Percentiles rank a stretch among this genome's conserved stretches.
phyloP scores from a whole-genome alignment of 2,888 invertebrate species.

The Malacosoma neustria region DNA sequence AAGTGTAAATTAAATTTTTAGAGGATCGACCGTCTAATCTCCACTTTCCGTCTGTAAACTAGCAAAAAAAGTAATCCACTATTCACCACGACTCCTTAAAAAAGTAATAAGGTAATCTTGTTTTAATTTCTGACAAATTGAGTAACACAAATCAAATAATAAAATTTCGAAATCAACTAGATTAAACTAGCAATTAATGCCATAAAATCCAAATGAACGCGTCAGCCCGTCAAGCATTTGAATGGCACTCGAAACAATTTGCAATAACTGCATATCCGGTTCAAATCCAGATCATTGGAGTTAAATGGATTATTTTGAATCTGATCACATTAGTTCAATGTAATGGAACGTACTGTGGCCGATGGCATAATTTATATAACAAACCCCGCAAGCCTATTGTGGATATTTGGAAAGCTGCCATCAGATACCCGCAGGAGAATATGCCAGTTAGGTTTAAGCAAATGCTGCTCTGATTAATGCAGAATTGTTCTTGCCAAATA shows the following conservation, averaged over 20 bases:
- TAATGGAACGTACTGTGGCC: slow-evolving; percentile 43
- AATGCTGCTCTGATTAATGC: not conserved
- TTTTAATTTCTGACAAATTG: too few relatives aligned
- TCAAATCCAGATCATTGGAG: not conserved
- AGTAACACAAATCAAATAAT: too few relatives aligned
- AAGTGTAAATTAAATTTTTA: too few relatives aligned
- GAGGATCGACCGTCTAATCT: too few relatives aligned
- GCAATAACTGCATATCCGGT: not conserved
- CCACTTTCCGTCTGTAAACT: too few relatives aligned
- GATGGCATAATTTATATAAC: slow-evolving; percentile 47
- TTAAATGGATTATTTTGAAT: slow-evolving; percentile 17
- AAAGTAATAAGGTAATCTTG: too few relatives aligned
- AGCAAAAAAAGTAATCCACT: too few relatives aligned
- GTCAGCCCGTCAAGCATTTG: not conserved
- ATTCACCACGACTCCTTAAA: too few relatives aligned
- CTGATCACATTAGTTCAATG: slow-evolving; percentile 35
- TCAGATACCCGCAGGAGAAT: slow-evolving; percentile 8
- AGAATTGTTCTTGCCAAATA: too few relatives aligned
- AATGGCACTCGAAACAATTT: not conserved
- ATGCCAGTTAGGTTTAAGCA: not conserved
- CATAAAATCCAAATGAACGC: not conserved
- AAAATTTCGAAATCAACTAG: too few relatives aligned
- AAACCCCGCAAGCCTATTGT: slow-evolving; percentile 34
- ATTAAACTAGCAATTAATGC: too few relatives aligned
- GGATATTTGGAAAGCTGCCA: slow-evolving; percentile 54